Evolutionary conservation across 2,113 vertebrate genomes (phyloP), one percentile per base, ranked within the genome.

Genomic region (Psettodes erumei): DNA sequence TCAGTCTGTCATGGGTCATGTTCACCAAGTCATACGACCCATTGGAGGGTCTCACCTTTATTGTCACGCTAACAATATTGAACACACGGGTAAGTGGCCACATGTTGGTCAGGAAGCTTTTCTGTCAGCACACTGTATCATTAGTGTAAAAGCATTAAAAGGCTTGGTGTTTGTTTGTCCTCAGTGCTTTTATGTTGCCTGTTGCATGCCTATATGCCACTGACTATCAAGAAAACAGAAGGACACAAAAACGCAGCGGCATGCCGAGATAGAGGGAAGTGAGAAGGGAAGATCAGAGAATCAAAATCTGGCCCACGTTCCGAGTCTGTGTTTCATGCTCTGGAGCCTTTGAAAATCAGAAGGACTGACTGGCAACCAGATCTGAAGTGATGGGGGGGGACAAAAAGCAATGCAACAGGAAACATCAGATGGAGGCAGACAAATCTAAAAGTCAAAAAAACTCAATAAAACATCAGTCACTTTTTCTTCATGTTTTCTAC

Each of bases 391-490:
- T 48, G 62, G 61, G 38, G 43, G 35, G 21, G 85, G 88, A 89
- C 88, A 91, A 79, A 88, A 81, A 76, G 69, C 85, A 85, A 84
- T 60, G 79, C 82, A 74, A 85, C 83, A 86, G 86, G 78, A 91
- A 85, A 83, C 75, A 75, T 86, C 75, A 75, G 53, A 82, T 79
- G 69, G 75, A 90, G 81, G 47, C 77, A 80, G 86, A 82, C 71
- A 80, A 80, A 78, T 90, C 60, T 71, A 71, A 74, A 81, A 86
- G 33, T 75, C 78, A 89, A 88, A 92, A 85, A 75, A 51, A 81
- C 54, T 90, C 86, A 83, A 90, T 89, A 89, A 90, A 86, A 91
- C 89, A 87, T 89, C 78, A 89, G 54, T 83, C 68, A 60, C 21
- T 58, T 64, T 71, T 69, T 71, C 16, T 42, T n/a, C 40, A 32